Base-by-base conservation (phyloP, 2,888 invertebrate genomes). In the Therioaphis trifolii region DNA sequence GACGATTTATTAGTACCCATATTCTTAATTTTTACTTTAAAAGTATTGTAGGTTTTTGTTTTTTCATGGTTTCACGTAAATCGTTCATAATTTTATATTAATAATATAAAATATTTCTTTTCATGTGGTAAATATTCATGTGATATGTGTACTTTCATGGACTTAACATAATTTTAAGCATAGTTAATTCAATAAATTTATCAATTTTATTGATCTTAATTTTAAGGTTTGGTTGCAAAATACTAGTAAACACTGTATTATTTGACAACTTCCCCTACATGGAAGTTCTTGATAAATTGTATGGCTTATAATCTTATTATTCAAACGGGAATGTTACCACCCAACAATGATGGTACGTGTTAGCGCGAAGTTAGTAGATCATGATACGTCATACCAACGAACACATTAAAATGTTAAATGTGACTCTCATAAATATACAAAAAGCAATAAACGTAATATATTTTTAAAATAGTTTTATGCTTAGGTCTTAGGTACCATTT, bases 311-410 rank as follows among this genome's bases (percentile, higher is more conserved):
- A 77, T 5, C 14, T 46, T 66, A 49, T 63, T 76, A 63, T 77
- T 63, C 76, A 29, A 77, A 77, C 29, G 11, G n/a, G 14, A 76
- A 76, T 49, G 63, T 27, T 63, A 76, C 43, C 29, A 35, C 35
- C 63, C 63, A 35, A 66, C 66, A 77, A 66, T 66, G 66, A 52
- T 35, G 5, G 49, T 46, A 58, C 58, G 80, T 80, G 80, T 71
- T 71, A 58, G 29, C 46, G 46, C n/a, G 46, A 80, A 58, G 49
- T 82, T 63, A 49, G 35, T 74, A 63, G 52, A 82, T 82, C 82
- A 82, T 82, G 72, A 35, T 0, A 82, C 72, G 49, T 82, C 74
- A 82, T 74, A 82, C 72, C 63, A 63, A 74, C 40, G 63, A 63
- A 29, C 63, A 21, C 49, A 66, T 82, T 63, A 74, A 58, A 18